Evolutionary conservation across 2,113 vertebrate genomes (phyloP).

Genomic region (Oreochromis tanganicae): DNA sequence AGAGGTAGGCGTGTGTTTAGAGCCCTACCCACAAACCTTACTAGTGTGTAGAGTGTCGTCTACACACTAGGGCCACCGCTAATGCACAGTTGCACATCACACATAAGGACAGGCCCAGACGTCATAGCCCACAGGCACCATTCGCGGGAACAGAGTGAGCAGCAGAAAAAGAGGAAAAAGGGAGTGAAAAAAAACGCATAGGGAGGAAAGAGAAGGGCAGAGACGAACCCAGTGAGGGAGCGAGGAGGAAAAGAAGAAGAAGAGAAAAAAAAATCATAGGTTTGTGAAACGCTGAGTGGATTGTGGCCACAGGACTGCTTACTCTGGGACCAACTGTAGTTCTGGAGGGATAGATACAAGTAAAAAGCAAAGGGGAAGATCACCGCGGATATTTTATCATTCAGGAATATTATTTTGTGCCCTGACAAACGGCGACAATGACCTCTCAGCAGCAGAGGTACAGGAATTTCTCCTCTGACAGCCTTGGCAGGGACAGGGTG

Average conservation of each 20-base stretch:
- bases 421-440: conserved; percentile 49
- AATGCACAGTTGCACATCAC: conserved; percentile 54
- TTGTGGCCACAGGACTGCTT: conserved; percentile 23
- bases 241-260: conserved; percentile 1
- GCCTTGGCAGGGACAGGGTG: conserved; percentile 59
- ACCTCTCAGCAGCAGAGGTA: conserved; percentile 53
- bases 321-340: background rate
- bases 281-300: conserved; percentile 27
- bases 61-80: conserved; percentile 7
- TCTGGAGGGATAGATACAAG: conserved; percentile 14
- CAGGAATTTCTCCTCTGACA: conserved; percentile 67
- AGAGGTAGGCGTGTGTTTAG: conserved; percentile 55
- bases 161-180: background rate
- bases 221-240: conserved; percentile 28
- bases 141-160: conserved; percentile 42
- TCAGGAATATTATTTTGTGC: conserved; percentile 4
- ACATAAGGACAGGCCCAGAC: conserved; percentile 60
- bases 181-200: background rate
- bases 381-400: background rate
- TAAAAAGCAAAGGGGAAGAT: background rate
- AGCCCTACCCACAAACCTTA: conserved; percentile 20
- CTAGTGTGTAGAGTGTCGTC: background rate
- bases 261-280: conserved; percentile 35
- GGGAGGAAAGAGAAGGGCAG: conserved; percentile 22
- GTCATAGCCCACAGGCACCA: conserved; percentile 64